Base-by-base conservation (phyloP, 2,113 vertebrate species). In the Pan paniscus region DNA sequence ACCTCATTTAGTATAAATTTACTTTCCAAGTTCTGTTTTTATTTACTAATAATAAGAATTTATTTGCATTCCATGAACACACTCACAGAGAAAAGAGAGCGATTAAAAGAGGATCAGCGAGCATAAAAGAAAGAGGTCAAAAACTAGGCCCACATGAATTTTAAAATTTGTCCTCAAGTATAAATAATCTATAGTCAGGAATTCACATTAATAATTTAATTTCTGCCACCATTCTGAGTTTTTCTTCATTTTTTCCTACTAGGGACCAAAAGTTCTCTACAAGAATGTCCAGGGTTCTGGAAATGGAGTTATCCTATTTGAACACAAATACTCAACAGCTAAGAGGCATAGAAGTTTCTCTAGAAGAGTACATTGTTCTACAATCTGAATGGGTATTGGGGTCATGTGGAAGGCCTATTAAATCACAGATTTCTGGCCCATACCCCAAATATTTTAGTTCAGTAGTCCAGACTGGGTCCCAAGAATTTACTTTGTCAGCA, bases 401-500 rank as follows among this genome's bases (percentile, higher is more conserved):
- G 52, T 27, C n/a, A 59, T 30, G 23, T 57, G 23, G 17, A 55
- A 12, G 8, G 2, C 7, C 27, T 82, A 5, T 85, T 50, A 64
- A 72, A 88, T 57, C 40, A 48, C 1, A 57, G 27, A 82, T 80
- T 79, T 76, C 70, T 46, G 18, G 23, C 35, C 35, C 3, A 3
- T 0, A 7, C 10, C 23, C 67, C 67, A 32, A 17, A 35, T 68
- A 35, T 68, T 18, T 68, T 68, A 68, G 67, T 18, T 68, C 0
- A n/a, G 0, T 40, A 30, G 18, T 8, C 40, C 16, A 10, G 0
- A 3, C 1, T 52, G 46, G 13, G 1, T 38, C 4, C 43, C 35
- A 27, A 32, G 2, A 80, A 85, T 64, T 30, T 89, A 3, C 27
- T 55, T 35, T 68, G 67, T 35, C 32, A 50, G 25, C 6, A 32